phyloP scores from a whole-genome alignment of 2,888 invertebrate genomes.

The Lysandra coridon region DNA sequence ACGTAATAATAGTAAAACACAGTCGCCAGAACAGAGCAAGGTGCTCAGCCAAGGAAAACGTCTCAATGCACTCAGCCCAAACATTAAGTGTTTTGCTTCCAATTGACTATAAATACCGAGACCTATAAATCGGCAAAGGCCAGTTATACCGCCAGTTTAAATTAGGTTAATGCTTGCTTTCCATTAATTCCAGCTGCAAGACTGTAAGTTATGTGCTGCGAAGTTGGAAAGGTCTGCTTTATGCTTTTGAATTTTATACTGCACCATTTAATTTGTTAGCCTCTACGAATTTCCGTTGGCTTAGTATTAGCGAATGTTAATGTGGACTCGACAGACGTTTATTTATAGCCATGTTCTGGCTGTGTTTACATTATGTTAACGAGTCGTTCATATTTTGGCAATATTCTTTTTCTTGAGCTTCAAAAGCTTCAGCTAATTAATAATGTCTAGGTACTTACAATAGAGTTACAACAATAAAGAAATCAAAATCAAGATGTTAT shows the following conservation, averaged over 20 bases:
- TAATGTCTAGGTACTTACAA: not conserved
- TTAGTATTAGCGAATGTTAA: constrained; percentile 29
- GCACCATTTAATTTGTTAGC: constrained; percentile 31
- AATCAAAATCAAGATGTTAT: no score
- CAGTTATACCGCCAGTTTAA: constrained; percentile 47
- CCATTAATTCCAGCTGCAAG: constrained; percentile 59
- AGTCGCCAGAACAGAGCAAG: constrained; percentile 11
- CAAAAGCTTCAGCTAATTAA: not conserved
- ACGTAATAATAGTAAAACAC: constrained; percentile 7
- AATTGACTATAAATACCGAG: constrained; percentile 42
- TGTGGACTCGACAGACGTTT: constrained; percentile 15
- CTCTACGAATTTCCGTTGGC: constrained; percentile 29
- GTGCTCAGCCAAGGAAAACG: constrained; percentile 35
- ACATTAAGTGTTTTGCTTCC: constrained; percentile 40
- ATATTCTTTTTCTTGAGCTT: not conserved
- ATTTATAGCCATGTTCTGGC: constrained; percentile 13
- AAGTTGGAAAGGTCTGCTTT: constrained; percentile 43
- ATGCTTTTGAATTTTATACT: constrained; percentile 40
- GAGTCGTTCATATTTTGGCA: not conserved
- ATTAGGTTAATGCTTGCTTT: constrained; percentile 67
- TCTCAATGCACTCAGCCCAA: constrained; percentile 35
- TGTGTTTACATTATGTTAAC: not conserved
- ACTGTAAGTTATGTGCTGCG: constrained; percentile 52
- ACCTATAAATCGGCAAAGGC: constrained; percentile 44
- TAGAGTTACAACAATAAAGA: no score